phyloP scores from a whole-genome alignment of 2,113 vertebrate genomes.

The Vidua macroura region DNA sequence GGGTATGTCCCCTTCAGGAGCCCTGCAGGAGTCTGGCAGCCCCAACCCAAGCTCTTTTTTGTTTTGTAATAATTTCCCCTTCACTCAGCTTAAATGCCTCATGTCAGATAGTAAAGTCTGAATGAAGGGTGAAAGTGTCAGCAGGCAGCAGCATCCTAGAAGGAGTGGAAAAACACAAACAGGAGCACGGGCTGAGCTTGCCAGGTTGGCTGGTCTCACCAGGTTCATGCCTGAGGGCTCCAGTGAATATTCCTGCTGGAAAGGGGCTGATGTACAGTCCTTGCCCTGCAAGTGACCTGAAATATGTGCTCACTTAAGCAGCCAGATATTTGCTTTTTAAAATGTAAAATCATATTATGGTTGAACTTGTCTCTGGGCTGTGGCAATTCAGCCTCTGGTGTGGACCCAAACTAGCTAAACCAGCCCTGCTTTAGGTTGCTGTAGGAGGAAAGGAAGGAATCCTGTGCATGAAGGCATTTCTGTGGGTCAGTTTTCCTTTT shows the following conservation, averaged over 20 bases:
- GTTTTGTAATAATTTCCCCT: not conserved
- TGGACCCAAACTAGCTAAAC: not conserved
- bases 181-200: not conserved
- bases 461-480: not conserved
- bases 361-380: not conserved
- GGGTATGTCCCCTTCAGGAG: not conserved
- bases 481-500: not conserved
- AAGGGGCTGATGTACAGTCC: not conserved
- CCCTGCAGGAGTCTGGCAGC: not conserved
- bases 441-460: not conserved
- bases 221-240: not conserved
- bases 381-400: not conserved
- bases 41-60: not conserved
- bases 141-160: not conserved
- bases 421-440: not conserved
- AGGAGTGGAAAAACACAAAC: not conserved
- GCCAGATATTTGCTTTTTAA: not conserved
- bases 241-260: not conserved
- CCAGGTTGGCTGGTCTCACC: not conserved
- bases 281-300: not conserved
- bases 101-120: not conserved
- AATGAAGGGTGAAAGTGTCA: not conserved
- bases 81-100: not conserved
- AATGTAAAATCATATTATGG: not conserved
- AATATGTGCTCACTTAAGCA: accelerated